Evolutionary conservation across 2,888 invertebrate genomes (phyloP).

Genomic region (Lutraria lutraria): DNA sequence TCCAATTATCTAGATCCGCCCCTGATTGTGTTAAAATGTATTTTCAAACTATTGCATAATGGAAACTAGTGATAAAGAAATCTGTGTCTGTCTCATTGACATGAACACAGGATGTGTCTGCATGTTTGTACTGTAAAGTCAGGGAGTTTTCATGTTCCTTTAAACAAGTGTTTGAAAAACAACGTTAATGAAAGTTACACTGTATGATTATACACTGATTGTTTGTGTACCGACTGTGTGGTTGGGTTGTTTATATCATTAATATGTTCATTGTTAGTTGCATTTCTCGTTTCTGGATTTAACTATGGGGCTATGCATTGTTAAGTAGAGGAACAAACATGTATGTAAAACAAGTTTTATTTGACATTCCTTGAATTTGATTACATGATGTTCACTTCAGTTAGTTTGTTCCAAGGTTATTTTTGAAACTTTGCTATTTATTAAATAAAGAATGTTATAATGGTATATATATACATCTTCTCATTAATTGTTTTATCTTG

Average conservation of each 20-base stretch:
- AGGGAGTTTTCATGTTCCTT: neutral
- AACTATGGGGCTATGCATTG: neutral
- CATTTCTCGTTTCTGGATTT: neutral
- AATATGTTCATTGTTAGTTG: neutral
- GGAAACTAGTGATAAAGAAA: slow-evolving; percentile 18
- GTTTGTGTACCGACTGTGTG: neutral
- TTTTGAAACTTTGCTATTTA: too few species aligned
- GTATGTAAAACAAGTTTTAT: neutral
- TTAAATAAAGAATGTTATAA: too few species aligned
- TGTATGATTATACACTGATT: slow-evolving; percentile 9
- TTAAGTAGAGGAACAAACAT: neutral
- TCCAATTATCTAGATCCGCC: too few species aligned
- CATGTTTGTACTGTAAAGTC: slow-evolving; percentile 11
- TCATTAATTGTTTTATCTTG: too few species aligned
- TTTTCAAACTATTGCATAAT: neutral
- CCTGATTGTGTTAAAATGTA: too few species aligned
- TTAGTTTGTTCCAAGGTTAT: too few species aligned
- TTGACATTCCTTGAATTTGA: neutral
- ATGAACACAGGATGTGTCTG: slow-evolving; percentile 1
- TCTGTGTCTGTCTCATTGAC: neutral
- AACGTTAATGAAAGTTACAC: neutral
- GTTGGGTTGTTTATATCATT: neutral
- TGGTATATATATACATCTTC: too few species aligned
- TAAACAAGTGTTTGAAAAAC: neutral
- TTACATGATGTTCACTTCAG: too few species aligned